Conservation (phyloP, 2,888 invertebrate species). For the Oligia strigilis region DNA sequence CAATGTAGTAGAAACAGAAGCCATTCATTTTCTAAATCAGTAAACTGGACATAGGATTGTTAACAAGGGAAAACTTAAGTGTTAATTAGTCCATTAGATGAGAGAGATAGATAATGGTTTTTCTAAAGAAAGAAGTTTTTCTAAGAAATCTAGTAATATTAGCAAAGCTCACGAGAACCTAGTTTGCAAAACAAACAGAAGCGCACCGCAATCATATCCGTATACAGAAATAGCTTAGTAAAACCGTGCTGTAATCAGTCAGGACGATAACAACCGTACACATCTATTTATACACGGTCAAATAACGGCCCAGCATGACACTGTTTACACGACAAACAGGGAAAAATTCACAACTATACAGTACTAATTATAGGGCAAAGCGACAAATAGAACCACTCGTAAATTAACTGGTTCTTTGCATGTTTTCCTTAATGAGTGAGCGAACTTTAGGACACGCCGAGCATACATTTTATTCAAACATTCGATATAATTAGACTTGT, state of each 20-base stretch:
- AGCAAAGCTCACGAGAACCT: neutral
- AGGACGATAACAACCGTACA: constrained; percentile 35
- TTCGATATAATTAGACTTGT: neutral
- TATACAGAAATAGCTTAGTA: constrained; percentile 39
- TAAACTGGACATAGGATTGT: neutral
- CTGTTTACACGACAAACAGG: constrained; percentile 35
- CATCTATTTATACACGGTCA: constrained; percentile 39
- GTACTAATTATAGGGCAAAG: constrained; percentile 36
- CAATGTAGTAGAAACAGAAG: neutral
- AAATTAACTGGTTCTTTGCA: constrained; percentile 1
- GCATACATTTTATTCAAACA: constrained; percentile 1
- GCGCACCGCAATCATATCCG: constrained; percentile 31
- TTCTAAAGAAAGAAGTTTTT: too few species aligned
- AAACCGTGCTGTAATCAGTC: constrained; percentile 44
- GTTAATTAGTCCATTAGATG: neutral
- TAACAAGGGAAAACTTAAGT: neutral
- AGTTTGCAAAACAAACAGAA: neutral
- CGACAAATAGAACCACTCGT: constrained; percentile 11
- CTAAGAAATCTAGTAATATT: neutral
- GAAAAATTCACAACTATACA: constrained; percentile 26
- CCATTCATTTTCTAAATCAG: neutral
- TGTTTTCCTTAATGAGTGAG: constrained; percentile 27
- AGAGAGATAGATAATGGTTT: too few species aligned
- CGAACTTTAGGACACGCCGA: neutral
- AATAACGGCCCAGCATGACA: constrained; percentile 23